A percentile compares a stretch with the other conserved stretches of the same genome.
Conservation (phyloP, 2,797 vertebrate species). For the Perodicticus potto region DNA sequence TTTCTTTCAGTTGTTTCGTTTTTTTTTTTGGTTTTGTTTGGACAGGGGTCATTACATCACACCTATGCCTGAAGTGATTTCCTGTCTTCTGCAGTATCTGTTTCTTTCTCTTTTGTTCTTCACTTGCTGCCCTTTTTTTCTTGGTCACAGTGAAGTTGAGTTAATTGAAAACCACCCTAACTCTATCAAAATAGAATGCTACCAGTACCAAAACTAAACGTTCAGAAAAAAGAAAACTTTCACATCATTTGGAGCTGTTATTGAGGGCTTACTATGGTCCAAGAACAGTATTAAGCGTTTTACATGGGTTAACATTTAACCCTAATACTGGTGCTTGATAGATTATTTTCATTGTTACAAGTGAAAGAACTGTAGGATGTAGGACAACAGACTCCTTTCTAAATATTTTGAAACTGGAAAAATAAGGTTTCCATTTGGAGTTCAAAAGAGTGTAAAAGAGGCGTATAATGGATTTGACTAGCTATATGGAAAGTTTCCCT, state of each 20-base stretch:
- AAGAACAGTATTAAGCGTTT: background rate
- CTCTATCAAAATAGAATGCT: slow-evolving; percentile 14
- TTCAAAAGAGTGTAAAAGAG: slow-evolving; percentile 43
- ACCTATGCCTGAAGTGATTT: background rate
- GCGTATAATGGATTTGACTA: background rate
- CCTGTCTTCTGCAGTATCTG: background rate
- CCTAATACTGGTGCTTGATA: background rate
- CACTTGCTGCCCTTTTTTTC: background rate
- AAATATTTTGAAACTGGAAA: slow-evolving; percentile 8
- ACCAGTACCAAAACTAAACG: background rate
- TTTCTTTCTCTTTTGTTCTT: slow-evolving; percentile 31
- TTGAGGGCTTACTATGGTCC: background rate
- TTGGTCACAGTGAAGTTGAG: background rate
- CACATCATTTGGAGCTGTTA: background rate
- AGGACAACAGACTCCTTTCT: background rate
- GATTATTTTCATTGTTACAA: background rate
- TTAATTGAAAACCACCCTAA: background rate
- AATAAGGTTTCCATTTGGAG: background rate
- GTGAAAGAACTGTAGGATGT: background rate
- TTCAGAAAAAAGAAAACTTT: background rate
- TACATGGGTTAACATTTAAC: background rate
- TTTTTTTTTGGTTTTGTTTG: background rate
- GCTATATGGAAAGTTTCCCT: background rate
- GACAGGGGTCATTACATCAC: background rate
- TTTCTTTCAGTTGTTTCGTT: background rate